These are phyloP conservation scores for Tetragonula clypearis DNA, from an alignment of 1,140 invertebrate species.

Conservation along the genomic window DNA sequence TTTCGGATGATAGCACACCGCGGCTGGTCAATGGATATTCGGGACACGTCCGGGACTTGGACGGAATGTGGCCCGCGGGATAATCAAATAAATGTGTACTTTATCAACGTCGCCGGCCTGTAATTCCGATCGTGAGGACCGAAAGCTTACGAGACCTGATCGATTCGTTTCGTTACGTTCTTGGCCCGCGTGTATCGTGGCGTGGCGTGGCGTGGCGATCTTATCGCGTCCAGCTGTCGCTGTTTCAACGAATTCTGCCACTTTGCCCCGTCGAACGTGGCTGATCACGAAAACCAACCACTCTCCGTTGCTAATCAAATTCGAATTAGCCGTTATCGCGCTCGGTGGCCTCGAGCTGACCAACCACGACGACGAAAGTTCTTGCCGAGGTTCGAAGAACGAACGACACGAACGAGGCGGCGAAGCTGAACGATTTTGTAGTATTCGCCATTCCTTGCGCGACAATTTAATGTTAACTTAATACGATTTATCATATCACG, in stretches of 20 bases:
- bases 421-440: too few relatives aligned
- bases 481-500: too few relatives aligned
- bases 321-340: neutral
- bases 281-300: neutral
- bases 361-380: neutral
- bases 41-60: conserved; percentile 31
- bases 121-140: conserved; percentile 22
- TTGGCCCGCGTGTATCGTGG: neutral
- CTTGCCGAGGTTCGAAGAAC: too few relatives aligned
- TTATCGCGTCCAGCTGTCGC: neutral
- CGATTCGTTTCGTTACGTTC: neutral
- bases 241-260: neutral
- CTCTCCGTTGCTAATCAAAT: neutral
- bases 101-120: conserved; percentile 38
- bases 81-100: conserved; percentile 54
- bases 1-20: conserved; percentile 5
- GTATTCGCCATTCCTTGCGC: too few relatives aligned
- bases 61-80: conserved; percentile 18
- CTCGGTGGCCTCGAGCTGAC: neutral
- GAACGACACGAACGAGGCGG: neutral
- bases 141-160: neutral
- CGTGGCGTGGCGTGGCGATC: neutral
- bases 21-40: conserved; percentile 38
- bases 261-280: neutral
- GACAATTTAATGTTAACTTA: too few relatives aligned